Evolutionary conservation across 2,113 vertebrate genomes (phyloP), one percentile per base, ranked within the genome.

Genomic region (Calyptommatus sinebrachiatus): DNA sequence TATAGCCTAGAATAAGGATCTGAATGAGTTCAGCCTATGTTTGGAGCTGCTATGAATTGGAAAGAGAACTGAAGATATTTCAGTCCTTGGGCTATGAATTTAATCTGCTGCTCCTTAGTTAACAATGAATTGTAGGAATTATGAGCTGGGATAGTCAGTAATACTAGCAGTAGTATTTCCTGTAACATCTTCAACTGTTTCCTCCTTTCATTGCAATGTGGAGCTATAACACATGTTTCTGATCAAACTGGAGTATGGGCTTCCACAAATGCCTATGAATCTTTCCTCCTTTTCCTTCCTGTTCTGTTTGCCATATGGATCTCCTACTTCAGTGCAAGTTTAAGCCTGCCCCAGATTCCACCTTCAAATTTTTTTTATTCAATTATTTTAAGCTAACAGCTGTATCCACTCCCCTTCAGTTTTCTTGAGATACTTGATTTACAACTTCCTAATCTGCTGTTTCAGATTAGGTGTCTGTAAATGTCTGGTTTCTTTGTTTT

Each of bases 381-480:
- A 31, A 73, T 78, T 90, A 88, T 75, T 87, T 60, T n/a, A 63
- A 85, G 80, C 60, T 70, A 88, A 79, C 18, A 46, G 77, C 83
- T 82, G 61, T 72, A 72, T 60, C 81, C 84, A 68, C 84, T 68
- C 80, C n/a, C 78, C 16, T 77, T 74, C 35, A 14, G 48, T 78
- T 31, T 57, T 57, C 14, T 57, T 57, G 12, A 57, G 60, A 18
- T 20, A 20, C 16, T n/a, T 82, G 84, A 87, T 91, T 91, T 90
- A 87, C 60, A 83, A 45, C 73, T 80, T n/a, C 77, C 85, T 84
- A 84, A 89, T 89, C 82, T 88, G 80, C 63, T 90, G 88, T 88
- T 91, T 90, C 82, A 88, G 85, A 87, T 91, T 79, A 87, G 84
- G 78, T 41, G 60, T 77, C 66, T 22, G 73, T 76, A 69, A 35